Evolutionary conservation across 2,888 invertebrate genomes (phyloP), one percentile per base, ranked within the genome.

Genomic region (Agrotis segetum): DNA sequence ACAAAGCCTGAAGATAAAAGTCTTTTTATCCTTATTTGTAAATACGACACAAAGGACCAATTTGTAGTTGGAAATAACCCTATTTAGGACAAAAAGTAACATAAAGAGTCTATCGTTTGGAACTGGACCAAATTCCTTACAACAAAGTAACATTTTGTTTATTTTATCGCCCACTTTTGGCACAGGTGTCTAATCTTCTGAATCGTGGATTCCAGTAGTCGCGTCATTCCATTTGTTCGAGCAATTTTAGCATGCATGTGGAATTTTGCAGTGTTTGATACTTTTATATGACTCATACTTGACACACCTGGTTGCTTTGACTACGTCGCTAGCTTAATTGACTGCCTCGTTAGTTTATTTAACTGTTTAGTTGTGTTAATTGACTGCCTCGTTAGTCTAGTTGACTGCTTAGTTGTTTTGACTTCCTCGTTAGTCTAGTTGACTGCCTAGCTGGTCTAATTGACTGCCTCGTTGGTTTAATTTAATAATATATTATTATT

Each of bases 121-220:
- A 71, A 60, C 44, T 58, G 40, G 19, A 71, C 78, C 61, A 76
- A 76, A 78, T 66, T 61, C 46, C 53, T 60, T 24, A 40, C 29
- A 56, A 61, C 61, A 34, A 66, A 62, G 47, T 59, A 53, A 62
- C 46, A 71, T 58, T 76, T 76, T 66, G 46, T 72, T 61, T 78
- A 61, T 76, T 76, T 65, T 78, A 65, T 65, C n/a, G 53, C 16
- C 29, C 47, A 71, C 24, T 78, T 77, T 77, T 74, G 74, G 74
- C 70, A 53, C 70, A 74, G 70, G 70, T 74, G 74, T 62, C 88
- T 88, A 90, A 97, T 97, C 97, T 96, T 97, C 97, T 85, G 97
- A 95, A 63, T 97, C 97, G 81, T 96, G 96, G 61, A 97, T 96
- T 85, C 9, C 34, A 17, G 96, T 96, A 29, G 96, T 94, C 74